Evolutionary conservation across 2,888 invertebrate genomes (phyloP), one percentile per base, ranked within the genome.

Genomic region (Prenolepis imparis): DNA sequence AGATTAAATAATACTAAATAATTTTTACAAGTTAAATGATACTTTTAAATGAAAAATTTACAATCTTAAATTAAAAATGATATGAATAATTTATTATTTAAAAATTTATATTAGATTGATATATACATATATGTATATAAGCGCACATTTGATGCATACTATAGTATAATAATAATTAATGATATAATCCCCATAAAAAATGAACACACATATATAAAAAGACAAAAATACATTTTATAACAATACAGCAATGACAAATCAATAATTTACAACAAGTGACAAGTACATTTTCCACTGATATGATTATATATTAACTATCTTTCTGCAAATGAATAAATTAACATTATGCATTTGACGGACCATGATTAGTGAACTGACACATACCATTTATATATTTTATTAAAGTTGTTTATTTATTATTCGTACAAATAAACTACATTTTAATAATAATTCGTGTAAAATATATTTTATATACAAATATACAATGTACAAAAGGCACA

Each of bases 401-500:
- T 86, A 80, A 88, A 89, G 81, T 90, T 90, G 55, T 77, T 91
- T 91, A 91, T 93, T 93, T 93, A 93, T 93, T 92, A 86, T 91
- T 92, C 86, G 85, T 88, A 90, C 86, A 88, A 88, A 91, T 91
- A 91, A 92, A 91, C 92, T 93, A 93, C 93, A 93, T 91, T 91
- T 92, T 91, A 92, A 91, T 90, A 91, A 92, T 93, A 92, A 92
- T 92, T 92, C 90, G 92, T 94, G 92, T 94, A 93, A 94, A 93
- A 92, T 93, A 93, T 92, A 92, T 92, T 48, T 92, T 94, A 93
- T 94, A 91, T 94, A 94, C 94, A 94, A 93, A 94, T 94, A 91
- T 94, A 94, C 94, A 94, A 93, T 93, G 91, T 94, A 94, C 92
- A 94, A 94, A 94, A 94, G 94, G 94, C 94, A 94, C 94, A 90